These are phyloP conservation scores for Etheostoma perlongum DNA, from an alignment of 2,797 vertebrate species.

Conservation along the genomic window DNA sequence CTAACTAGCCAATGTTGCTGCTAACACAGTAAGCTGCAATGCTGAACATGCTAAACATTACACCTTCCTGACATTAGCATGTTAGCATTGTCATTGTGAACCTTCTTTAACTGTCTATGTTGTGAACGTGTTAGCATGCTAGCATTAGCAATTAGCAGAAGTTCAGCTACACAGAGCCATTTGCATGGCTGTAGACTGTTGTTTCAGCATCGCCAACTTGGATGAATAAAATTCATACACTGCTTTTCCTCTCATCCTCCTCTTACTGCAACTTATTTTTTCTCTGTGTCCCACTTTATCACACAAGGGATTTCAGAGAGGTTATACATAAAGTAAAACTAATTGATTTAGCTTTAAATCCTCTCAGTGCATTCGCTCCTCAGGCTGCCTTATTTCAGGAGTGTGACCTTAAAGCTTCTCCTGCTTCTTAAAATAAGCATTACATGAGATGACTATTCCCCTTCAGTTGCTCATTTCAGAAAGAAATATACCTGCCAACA, in stretches of 20 bases:
- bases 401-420: constrained; percentile 36
- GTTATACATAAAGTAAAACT: constrained; percentile 38
- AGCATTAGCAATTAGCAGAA: not conserved
- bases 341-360: constrained; percentile 63
- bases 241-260: not conserved
- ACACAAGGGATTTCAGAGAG: constrained; percentile 32
- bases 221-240: not conserved
- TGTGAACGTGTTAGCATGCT: not conserved
- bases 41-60: not conserved
- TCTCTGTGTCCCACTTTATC: constrained; percentile 34
- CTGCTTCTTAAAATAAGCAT: constrained; percentile 44
- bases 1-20: not conserved
- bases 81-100: not conserved
- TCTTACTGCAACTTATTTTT: constrained; percentile 1
- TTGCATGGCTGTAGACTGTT: not conserved
- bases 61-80: not conserved
- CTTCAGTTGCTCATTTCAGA: constrained; percentile 38
- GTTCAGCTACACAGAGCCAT: not conserved
- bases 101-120: not conserved
- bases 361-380: constrained; percentile 34
- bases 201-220: not conserved
- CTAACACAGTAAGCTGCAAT: not conserved
- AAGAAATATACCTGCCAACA: constrained; percentile 31
- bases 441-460: constrained; percentile 62
- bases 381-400: constrained; percentile 23